Evolutionary conservation across 2,113 vertebrate species (phyloP).

Genomic region (Pachyramphus minor): DNA sequence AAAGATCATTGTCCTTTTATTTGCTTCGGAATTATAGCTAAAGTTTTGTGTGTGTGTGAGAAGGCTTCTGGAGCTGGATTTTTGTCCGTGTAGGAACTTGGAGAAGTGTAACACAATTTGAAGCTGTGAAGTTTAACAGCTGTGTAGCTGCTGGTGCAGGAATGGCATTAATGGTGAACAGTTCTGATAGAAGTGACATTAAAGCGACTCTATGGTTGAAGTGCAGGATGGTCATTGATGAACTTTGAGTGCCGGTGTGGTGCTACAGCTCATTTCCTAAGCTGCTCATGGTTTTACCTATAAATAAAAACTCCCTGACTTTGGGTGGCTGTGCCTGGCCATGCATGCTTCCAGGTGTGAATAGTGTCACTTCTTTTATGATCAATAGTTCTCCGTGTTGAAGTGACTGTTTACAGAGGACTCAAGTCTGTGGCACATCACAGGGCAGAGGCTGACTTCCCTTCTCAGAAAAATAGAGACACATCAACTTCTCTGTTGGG

Average conservation of each 20-base stretch:
- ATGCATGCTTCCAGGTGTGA: not conserved
- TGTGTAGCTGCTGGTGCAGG: not conserved
- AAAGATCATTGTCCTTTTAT: not conserved
- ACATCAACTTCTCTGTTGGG: not conserved
- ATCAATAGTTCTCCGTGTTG: not conserved
- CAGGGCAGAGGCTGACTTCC: not conserved
- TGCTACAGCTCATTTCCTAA: not conserved
- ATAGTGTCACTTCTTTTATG: not conserved
- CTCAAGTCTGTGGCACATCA: not conserved
- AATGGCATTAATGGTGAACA: not conserved
- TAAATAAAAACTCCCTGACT: not conserved
- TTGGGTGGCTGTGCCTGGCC: not conserved
- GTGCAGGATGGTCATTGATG: not conserved
- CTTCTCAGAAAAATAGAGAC: constrained; percentile 1
- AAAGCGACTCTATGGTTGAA: not conserved
- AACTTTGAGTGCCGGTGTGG: not conserved
- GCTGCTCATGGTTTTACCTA: not conserved
- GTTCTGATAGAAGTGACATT: not conserved
- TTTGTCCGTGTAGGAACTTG: not conserved
- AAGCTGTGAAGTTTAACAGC: not conserved
- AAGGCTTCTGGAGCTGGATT: not conserved
- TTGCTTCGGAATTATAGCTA: not conserved
- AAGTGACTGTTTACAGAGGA: not conserved
- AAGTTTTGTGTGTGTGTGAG: not conserved
- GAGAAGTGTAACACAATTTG: not conserved